Base-by-base conservation (phyloP, 2,888 invertebrate species). In the Merodon equestris region DNA sequence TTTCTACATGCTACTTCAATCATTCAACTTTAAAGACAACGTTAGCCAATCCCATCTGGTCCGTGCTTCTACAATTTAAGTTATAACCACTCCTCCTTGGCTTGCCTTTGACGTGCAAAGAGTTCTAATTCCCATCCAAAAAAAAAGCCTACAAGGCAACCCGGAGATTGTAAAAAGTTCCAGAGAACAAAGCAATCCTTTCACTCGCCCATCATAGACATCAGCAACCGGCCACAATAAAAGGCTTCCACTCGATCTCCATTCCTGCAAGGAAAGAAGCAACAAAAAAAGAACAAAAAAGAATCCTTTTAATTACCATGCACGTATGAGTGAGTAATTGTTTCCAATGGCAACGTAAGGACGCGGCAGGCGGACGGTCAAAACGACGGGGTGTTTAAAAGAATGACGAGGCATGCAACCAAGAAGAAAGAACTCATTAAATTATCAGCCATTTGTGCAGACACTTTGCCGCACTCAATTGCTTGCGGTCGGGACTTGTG, bases 371-470 rank as follows among this genome's bases (percentile, higher is more conserved):
- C 5, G 34, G 15, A 9, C n/a, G 27, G n/a, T n/a, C n/a, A n/a
- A n/a, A 27, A 27, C 27, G 27, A 27, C n/a, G 27, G 2, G 48
- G 36, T 17, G 14, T 18, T 54, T 18, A 9, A 17, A 44, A 42
- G 40, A 36, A 12, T 44, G 53, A 18, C 17, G 45, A n/a, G 34
- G 45, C 15, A 17, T 17, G 18, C 12, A 18, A 40, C 40, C 47
- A 27, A 9, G 27, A 42, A 56, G 57, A 57, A 50, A 40, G 40
- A 50, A 48, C 57, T 57, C 67, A 57, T 67, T 57, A 67, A 57
- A 67, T 67, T 57, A 44, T 57, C 57, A 67, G 36, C 17, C n/a
- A 48, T 50, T 67, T 57, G 50, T 50, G 14, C 27, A 27, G 34
- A 18, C 67, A 57, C 36, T 57, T 13, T 36, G 15, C 50, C 27